These are phyloP conservation scores for Melanerpes aurifrons DNA, from an alignment of 2,113 vertebrate genomes.

Conservation along the genomic window DNA sequence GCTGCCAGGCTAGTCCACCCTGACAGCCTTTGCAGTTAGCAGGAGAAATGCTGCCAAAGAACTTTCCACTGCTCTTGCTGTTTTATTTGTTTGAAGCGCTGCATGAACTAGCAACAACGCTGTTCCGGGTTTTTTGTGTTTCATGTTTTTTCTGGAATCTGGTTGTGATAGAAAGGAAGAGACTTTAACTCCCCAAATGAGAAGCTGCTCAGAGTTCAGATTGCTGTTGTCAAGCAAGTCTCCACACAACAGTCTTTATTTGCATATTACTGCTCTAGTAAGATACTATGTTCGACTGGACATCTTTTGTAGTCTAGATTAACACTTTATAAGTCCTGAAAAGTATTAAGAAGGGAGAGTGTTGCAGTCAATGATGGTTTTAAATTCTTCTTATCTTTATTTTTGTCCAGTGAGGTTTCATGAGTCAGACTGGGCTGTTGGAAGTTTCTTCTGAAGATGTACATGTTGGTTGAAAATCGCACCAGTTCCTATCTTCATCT, in stretches of 20 bases:
- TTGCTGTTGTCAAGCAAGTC: background rate
- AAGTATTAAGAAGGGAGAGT: background rate
- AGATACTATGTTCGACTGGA: background rate
- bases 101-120: background rate
- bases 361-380: background rate
- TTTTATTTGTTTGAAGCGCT: background rate
- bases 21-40: background rate
- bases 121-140: background rate
- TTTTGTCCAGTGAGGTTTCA: background rate
- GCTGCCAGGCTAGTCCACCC: background rate
- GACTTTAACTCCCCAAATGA: background rate
- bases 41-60: background rate
- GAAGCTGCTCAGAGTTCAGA: background rate
- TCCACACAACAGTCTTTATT: background rate
- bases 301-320: background rate
- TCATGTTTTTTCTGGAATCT: background rate
- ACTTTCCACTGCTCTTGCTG: background rate
- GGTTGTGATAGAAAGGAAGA: background rate
- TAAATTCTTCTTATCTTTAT: background rate
- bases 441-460: slow-evolving; percentile 79
- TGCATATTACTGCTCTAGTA: background rate
- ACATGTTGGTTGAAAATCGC: slow-evolving; percentile 88
- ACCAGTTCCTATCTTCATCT: slow-evolving; percentile 83
- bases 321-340: background rate
- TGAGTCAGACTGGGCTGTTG: background rate